phyloP scores from a whole-genome alignment of 2,113 vertebrate species.

The Bucco capensis region DNA sequence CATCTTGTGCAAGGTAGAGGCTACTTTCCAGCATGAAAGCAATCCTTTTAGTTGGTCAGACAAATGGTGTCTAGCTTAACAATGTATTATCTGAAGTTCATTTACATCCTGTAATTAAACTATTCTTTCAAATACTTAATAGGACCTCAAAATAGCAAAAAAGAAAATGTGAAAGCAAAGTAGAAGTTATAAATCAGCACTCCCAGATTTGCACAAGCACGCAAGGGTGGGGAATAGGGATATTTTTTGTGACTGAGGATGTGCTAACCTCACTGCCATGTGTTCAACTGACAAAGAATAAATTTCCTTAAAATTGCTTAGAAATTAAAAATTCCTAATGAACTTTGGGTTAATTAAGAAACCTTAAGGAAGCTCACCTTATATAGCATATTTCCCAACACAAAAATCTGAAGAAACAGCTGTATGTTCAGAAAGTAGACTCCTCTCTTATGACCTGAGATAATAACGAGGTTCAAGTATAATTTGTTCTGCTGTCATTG shows the following conservation, averaged over 20 bases:
- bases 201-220: neutral
- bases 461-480: neutral
- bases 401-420: neutral
- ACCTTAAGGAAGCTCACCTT: neutral
- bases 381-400: neutral
- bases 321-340: neutral
- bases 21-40: neutral
- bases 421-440: neutral
- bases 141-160: neutral
- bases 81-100: neutral
- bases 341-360: neutral
- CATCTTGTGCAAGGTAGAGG: neutral
- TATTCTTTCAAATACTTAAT: neutral
- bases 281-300: neutral
- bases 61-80: neutral
- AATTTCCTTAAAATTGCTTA: neutral
- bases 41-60: neutral
- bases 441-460: neutral
- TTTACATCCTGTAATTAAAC: neutral
- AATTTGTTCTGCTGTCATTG: neutral
- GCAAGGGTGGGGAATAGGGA: rapidly evolving
- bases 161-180: neutral
- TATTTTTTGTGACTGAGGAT: neutral
- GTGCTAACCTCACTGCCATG: neutral
- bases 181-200: neutral